phyloP scores from a whole-genome alignment of 2,113 vertebrate species.

The Phrynosoma blainvillii region DNA sequence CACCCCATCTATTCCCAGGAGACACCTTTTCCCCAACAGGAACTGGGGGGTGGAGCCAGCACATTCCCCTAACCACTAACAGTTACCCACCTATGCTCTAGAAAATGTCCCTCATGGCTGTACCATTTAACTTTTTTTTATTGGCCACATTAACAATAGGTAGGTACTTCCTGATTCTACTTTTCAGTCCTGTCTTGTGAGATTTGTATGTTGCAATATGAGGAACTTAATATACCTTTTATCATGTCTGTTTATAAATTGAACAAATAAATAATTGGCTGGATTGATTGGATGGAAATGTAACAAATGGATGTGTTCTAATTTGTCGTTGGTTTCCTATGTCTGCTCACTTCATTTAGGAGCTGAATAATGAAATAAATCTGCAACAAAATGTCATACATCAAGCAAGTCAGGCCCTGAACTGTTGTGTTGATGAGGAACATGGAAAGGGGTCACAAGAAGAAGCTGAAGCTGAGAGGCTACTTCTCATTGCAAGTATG shows the following conservation, averaged over 20 bases:
- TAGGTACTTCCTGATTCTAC: neutral
- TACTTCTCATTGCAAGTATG: constrained; percentile 93
- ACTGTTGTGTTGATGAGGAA: constrained; percentile 95
- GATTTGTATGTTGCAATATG: neutral
- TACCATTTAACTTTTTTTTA: neutral
- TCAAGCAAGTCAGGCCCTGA: constrained; percentile 96
- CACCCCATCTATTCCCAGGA: too few relatives aligned
- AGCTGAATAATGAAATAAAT: constrained; percentile 88
- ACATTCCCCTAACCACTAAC: too few relatives aligned
- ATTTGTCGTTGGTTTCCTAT: neutral
- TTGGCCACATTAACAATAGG: neutral
- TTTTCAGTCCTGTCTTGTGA: too few relatives aligned
- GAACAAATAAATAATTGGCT: neutral
- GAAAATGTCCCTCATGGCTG: neutral
- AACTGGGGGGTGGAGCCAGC: too few relatives aligned
- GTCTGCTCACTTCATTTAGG: constrained; percentile 57
- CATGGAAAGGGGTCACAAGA: constrained; percentile 95
- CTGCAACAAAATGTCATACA: constrained; percentile 95
- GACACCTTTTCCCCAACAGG: too few relatives aligned
- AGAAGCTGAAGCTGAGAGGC: constrained; percentile 94
- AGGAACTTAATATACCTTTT: neutral
- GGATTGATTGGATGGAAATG: too few relatives aligned
- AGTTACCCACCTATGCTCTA: neutral
- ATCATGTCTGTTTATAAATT: neutral
- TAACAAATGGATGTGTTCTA: neutral